Conservation (phyloP, 1,140 invertebrate genomes). For the Antheraea pernyi region DNA sequence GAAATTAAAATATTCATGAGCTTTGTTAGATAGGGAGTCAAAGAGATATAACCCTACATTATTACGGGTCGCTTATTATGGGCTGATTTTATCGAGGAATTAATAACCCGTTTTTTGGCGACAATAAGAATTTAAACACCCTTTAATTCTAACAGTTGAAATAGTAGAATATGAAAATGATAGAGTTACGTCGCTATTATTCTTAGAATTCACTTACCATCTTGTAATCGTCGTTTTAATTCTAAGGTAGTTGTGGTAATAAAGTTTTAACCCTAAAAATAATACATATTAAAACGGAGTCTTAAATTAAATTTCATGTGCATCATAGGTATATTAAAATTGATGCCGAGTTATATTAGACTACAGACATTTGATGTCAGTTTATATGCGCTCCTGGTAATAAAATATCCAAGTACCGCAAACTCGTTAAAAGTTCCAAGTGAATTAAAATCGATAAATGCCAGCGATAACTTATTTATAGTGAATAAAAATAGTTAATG, state of each 20-base stretch:
- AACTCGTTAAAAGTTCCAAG: constrained; percentile 21
- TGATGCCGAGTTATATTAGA: background rate
- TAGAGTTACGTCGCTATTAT: background rate
- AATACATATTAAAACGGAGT: background rate
- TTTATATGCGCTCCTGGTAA: constrained; percentile 32
- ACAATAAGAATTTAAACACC: background rate
- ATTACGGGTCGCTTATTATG: constrained; percentile 50
- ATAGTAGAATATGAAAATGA: background rate
- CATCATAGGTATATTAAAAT: background rate
- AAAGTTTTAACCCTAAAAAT: no score
- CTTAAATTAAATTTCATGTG: background rate
- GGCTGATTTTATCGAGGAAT: constrained; percentile 46
- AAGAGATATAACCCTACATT: constrained; percentile 39
- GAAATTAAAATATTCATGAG: constrained; percentile 53
- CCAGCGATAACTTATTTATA: background rate
- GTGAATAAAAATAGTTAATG: constrained; percentile 11
- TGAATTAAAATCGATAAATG: constrained; percentile 23
- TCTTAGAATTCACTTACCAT: no score
- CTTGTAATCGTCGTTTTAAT: no score
- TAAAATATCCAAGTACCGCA: constrained; percentile 21
- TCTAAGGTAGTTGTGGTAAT: no score
- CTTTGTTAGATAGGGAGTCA: constrained; percentile 40
- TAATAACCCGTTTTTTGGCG: background rate
- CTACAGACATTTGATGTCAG: background rate
- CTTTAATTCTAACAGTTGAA: background rate